Evolutionary conservation across 2,113 vertebrate species (phyloP), one percentile per base, ranked within the genome.

Genomic region (Ochotona curzoniae): DNA sequence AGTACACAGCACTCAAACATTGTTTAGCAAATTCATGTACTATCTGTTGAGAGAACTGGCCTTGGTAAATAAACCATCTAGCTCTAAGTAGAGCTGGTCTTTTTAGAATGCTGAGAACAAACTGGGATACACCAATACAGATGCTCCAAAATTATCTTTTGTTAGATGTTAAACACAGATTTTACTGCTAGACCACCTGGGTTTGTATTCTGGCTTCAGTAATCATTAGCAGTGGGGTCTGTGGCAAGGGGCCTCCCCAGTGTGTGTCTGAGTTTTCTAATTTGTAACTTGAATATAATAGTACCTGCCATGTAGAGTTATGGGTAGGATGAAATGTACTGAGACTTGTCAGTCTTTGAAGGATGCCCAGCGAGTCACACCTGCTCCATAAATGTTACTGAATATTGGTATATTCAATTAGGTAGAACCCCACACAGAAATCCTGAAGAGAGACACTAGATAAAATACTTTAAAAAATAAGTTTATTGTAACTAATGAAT

Each of bases 401-500:
- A 67, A 49, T 83, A 87, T 7, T 87, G 61, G 30, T 20, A 71
- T 32, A 75, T 20, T 94, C 35, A 69, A 78, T 35, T 93, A 81
- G 82, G 69, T 35, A 92, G 35, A 92, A 90, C 87, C 15, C 15
- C 74, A 96, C 61, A 87, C 30, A 60, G 87, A 93, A 73, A 54
- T 21, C 28, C 80, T 85, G 83, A 71, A 87, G 38, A 94, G 79
- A 80, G 89, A 14, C 84, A 73, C 71, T 89, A 89, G 75, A 96
- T 86, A 89, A 95, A 94, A 96, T 97, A 93, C 87, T 97, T 98
- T 96, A 96, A 98, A 98, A 97, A 98, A 98, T 98, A 98, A 97
- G 94, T 98, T 98, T 98, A 98, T 98, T 98, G 85, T 96, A 97
- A 96, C 94, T 97, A 98, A 97, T 18, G 91, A 94, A 96, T 98